These are phyloP conservation scores for Anas platyrhynchos DNA, from an alignment of 2,113 vertebrate species.

Conservation along the genomic window DNA sequence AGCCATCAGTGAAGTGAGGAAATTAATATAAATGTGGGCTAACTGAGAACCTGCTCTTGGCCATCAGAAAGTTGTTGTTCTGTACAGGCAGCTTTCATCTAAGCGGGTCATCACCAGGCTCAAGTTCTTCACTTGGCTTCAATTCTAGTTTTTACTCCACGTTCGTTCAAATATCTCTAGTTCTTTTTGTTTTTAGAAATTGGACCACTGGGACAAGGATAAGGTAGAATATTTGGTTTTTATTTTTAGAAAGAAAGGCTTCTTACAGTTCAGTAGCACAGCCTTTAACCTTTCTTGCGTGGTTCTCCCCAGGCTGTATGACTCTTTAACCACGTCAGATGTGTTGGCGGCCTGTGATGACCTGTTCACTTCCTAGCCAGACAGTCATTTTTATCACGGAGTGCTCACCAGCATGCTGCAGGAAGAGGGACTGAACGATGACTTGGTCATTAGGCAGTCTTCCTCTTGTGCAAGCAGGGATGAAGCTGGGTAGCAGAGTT, in stretches of 20 bases:
- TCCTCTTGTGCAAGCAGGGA: not conserved
- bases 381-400: not conserved
- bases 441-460: not conserved
- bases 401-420: not conserved
- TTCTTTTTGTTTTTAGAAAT: not conserved
- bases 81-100: not conserved
- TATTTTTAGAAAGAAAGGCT: not conserved
- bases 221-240: not conserved
- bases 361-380: not conserved
- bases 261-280: not conserved
- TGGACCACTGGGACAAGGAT: not conserved
- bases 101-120: not conserved
- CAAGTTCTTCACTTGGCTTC: not conserved
- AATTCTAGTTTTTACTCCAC: not conserved
- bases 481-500: not conserved
- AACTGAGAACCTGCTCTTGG: not conserved
- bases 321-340: not conserved
- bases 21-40: not conserved
- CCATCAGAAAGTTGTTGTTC: not conserved
- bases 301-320: not conserved
- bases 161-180: not conserved
- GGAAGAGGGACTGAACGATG: not conserved
- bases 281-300: not conserved
- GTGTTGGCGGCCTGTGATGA: not conserved
- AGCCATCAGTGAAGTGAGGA: not conserved